Base-by-base conservation (phyloP, 2,797 vertebrate species). In the Peromyscus nudipes region DNA sequence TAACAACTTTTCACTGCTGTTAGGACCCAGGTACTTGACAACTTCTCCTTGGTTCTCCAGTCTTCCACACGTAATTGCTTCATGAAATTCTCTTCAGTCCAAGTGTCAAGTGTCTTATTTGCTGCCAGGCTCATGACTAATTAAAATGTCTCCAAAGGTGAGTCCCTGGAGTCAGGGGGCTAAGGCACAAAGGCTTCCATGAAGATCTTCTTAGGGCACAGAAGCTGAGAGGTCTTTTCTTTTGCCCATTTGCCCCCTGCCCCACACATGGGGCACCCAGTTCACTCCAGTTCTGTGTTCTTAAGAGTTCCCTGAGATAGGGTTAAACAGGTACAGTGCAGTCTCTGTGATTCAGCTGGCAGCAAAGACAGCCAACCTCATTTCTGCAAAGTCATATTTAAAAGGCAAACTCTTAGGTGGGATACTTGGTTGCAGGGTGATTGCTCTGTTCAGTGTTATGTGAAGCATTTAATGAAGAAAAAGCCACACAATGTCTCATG, bases 401-500 rank as follows among this genome's bases (percentile, higher is more conserved):
- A 65, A 84, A 91, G 71, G 34, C 52, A 90, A 80, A 73, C 21
- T 83, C 60, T 79, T 46, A 34, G 0, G 34, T 21, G 69, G 96
- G 25, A 83, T 6, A 71, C n/a, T 55, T 71, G 91, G 64, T 37
- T 80, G 85, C 71, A 89, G 57, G 57, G 55, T 27, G 73, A 82
- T 75, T 7, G 0, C 40, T 88, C 40, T 82, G n/a, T 75, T 91
- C 64, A 84, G 75, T 69, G 84, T 55, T 83, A 6, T 75, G 79
- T 64, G 83, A 97, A 92, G 55, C 76, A 57, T 65, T 91, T 67
- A 91, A 71, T 90, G 92, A 97, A 91, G 37, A 88, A 97, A 95
- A 92, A 96, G 86, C 46, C 97, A 97, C 97, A 97, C 95, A 64
- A 4, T 88, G 52, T 94, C 64, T 94, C 37, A 16, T 23, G 84